Conservation (phyloP, 2,888 invertebrate genomes). For the Ophraella communa region DNA sequence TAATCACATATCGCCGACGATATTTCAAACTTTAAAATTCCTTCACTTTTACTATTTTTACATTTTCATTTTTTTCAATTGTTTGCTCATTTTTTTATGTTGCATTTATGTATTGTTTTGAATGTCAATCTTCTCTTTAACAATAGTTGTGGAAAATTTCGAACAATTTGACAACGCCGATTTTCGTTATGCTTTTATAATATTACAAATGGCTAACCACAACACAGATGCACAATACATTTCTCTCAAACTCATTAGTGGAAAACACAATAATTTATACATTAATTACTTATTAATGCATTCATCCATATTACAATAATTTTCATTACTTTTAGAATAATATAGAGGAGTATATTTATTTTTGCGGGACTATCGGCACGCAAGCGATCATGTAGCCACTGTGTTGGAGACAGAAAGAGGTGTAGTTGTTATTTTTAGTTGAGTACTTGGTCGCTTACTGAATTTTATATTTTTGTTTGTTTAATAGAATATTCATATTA, state of each 20-base stretch:
- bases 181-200: background rate
- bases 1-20: too few relatives aligned
- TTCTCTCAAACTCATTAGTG: background rate
- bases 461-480: background rate
- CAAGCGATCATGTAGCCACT: conserved; percentile 10
- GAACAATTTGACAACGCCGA: background rate
- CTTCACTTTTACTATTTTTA: too few relatives aligned
- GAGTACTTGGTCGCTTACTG: background rate
- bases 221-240: background rate
- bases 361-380: conserved; percentile 5
- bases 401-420: background rate
- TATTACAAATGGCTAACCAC: background rate
- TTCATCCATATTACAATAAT: background rate
- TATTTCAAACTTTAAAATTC: too few relatives aligned
- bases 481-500: too few relatives aligned
- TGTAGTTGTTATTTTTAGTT: background rate
- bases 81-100: too few relatives aligned
- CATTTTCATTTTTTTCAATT: too few relatives aligned
- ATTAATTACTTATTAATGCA: background rate
- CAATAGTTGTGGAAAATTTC: background rate
- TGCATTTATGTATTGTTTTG: too few relatives aligned
- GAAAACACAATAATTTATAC: background rate
- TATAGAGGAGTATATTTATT: background rate
- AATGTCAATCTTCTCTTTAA: background rate
- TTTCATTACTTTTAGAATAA: background rate